Percentiles rank a stretch among this genome's conserved stretches.
These are phyloP conservation scores for Chymomyza procnemis DNA, from an alignment of 2,888 invertebrate species.

Conservation along the genomic window DNA sequence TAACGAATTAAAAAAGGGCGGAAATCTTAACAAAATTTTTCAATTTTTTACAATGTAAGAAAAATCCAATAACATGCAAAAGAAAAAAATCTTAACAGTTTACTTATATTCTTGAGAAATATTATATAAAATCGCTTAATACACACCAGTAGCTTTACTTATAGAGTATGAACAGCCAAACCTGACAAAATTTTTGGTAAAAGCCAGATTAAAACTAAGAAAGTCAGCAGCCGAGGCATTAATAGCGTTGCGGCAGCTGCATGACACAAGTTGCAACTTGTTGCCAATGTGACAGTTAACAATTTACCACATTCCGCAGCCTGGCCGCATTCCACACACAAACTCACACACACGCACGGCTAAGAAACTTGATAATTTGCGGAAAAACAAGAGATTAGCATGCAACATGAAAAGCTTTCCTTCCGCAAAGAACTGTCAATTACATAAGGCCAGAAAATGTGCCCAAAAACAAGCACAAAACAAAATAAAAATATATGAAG, in stretches of 20 bases:
- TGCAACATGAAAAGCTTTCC: background rate
- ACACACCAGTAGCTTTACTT: no score
- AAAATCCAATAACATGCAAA: no score
- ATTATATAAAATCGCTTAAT: no score
- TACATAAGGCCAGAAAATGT: slow-evolving; percentile 50
- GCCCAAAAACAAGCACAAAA: background rate
- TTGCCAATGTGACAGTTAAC: background rate
- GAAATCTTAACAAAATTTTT: no score
- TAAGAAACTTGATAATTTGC: background rate
- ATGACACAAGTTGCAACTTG: background rate
- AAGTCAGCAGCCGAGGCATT: slow-evolving; percentile 7
- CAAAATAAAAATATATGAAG: background rate
- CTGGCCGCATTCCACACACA: slow-evolving; percentile 17
- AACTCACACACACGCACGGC: background rate
- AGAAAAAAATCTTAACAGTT: no score
- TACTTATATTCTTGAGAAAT: no score
- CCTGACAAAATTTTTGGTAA: slow-evolving; percentile 35
- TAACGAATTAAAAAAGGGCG: no score
- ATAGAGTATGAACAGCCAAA: background rate
- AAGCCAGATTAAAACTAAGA: background rate
- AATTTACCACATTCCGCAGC: slow-evolving; percentile 6
- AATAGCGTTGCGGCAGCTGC: slow-evolving; percentile 8
- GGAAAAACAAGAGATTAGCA: background rate
- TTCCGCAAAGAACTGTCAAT: slow-evolving; percentile 35
- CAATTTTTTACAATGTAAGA: no score